Percentiles rank a stretch among this genome's conserved stretches.
Evolutionary conservation across 2,888 invertebrate species (phyloP).

Genomic region (Troglohyphantes excavatus): DNA sequence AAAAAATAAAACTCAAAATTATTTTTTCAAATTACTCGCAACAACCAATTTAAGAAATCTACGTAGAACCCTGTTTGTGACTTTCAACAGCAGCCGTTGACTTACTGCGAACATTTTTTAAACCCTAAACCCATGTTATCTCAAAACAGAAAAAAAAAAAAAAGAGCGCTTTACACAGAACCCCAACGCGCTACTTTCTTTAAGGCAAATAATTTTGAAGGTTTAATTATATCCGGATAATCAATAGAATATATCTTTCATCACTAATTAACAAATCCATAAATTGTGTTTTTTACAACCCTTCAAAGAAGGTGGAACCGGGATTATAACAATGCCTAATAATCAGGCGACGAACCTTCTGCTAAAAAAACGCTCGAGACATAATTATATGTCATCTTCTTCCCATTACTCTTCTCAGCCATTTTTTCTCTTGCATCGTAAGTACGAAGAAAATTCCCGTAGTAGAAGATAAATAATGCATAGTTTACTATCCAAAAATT

Average conservation of each 20-base stretch:
- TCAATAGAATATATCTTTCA: conserved; percentile 74
- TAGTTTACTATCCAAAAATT: conserved; percentile 69
- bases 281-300: conserved; percentile 58
- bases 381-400: conserved; percentile 71
- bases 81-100: conserved; percentile 11
- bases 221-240: conserved; percentile 68
- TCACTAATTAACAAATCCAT: conserved; percentile 74
- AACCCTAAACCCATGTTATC: conserved; percentile 15
- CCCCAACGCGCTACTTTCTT: conserved; percentile 48
- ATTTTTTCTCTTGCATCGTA: conserved; percentile 43
- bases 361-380: conserved; percentile 58
- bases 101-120: conserved; percentile 11
- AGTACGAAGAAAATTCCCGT: conserved; percentile 60
- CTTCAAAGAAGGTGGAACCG: conserved; percentile 49
- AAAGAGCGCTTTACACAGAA: conserved; percentile 28
- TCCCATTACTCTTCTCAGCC: conserved; percentile 61
- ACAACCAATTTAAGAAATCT: background rate
- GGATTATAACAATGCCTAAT: conserved; percentile 70
- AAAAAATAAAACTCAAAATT: conserved; percentile 31
- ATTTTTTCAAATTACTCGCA: background rate
- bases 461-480: conserved; percentile 65
- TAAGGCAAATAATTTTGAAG: conserved; percentile 62
- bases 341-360: conserved; percentile 47
- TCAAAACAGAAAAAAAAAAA: conserved; percentile 33
- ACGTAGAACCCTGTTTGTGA: background rate